Percentiles rank a stretch among this genome's conserved stretches.
Evolutionary conservation across 2,797 vertebrate species (phyloP).

Genomic region (Bradypus variegatus): DNA sequence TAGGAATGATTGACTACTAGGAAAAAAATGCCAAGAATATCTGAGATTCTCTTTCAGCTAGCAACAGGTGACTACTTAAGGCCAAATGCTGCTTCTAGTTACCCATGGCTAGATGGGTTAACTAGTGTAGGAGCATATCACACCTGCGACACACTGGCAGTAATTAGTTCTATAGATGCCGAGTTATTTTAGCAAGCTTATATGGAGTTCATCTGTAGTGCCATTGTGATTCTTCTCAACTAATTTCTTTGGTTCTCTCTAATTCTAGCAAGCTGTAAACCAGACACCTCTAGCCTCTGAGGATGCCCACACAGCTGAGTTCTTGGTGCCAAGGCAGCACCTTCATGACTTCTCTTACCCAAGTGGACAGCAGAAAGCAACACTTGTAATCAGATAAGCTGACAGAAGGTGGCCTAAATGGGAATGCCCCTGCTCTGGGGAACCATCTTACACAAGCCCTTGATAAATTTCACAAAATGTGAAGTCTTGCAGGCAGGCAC

Average conservation of each 20-base stretch:
- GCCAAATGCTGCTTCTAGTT: not conserved
- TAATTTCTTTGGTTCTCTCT: not conserved
- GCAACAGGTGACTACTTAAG: not conserved
- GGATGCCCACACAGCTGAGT: not conserved
- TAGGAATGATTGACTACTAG: not conserved
- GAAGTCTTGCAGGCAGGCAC: not conserved
- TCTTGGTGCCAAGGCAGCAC: not conserved
- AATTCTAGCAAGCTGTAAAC: not conserved
- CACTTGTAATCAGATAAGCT: not conserved
- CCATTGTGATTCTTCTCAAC: not conserved
- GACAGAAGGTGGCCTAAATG: not conserved
- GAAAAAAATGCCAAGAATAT: not conserved
- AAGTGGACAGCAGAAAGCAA: not conserved
- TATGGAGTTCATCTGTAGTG: not conserved
- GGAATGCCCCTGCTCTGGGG: not conserved
- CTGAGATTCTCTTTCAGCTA: not conserved
- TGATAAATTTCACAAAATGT: not conserved
- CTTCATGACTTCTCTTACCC: not conserved
- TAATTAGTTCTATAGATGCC: accelerated
- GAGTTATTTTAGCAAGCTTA: not conserved
- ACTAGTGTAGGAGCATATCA: too few species aligned
- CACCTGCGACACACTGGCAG: not conserved
- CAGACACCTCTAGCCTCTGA: not conserved
- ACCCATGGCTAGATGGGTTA: not conserved
- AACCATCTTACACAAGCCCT: not conserved